Percentiles rank a stretch among this genome's conserved stretches.
Evolutionary conservation across 2,888 invertebrate genomes (phyloP).

Genomic region (Cremastinae sp.): DNA sequence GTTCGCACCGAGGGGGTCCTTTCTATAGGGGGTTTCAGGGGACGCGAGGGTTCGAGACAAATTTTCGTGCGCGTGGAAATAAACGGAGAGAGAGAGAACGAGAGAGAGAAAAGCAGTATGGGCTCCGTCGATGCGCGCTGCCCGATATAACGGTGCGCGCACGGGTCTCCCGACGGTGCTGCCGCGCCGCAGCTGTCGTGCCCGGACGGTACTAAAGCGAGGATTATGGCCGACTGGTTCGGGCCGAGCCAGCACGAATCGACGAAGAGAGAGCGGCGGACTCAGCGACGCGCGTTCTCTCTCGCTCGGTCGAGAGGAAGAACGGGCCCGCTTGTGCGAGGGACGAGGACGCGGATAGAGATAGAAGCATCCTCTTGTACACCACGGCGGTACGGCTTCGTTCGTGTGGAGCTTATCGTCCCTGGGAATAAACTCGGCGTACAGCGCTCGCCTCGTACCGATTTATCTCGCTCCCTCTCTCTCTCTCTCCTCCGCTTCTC

Average conservation of each 20-base stretch:
- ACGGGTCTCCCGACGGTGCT: slow-evolving; percentile 47
- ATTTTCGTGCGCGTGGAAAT: slow-evolving; percentile 20
- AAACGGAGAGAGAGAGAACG: background rate
- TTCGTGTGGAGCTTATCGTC: slow-evolving; percentile 54
- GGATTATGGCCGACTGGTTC: slow-evolving; percentile 73
- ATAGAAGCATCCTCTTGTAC: slow-evolving; percentile 32
- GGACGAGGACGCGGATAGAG: slow-evolving; percentile 8
- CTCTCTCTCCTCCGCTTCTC: slow-evolving; percentile 35
- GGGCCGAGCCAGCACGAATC: slow-evolving; percentile 35
- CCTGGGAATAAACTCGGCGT: slow-evolving; percentile 49
- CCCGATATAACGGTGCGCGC: slow-evolving; percentile 77
- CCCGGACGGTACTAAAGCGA: slow-evolving; percentile 67
- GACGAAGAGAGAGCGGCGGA: slow-evolving; percentile 60
- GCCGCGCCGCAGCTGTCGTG: slow-evolving; percentile 46
- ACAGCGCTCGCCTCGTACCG: slow-evolving; percentile 47
- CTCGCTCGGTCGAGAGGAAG: slow-evolving; percentile 52
- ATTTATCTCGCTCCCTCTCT: slow-evolving; percentile 42
- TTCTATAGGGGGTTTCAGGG: slow-evolving; percentile 70
- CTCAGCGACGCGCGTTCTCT: slow-evolving; percentile 50
- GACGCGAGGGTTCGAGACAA: slow-evolving; percentile 29
- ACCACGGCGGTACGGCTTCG: slow-evolving; percentile 29
- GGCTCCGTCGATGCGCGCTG: slow-evolving; percentile 60
- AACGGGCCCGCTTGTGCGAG: slow-evolving; percentile 26
- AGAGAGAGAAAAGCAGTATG: slow-evolving; percentile 49
- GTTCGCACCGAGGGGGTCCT: slow-evolving; percentile 64